Evolutionary conservation across 2,888 invertebrate species (phyloP), one percentile per base, ranked within the genome.

Genomic region (Habroteleia sp.): DNA sequence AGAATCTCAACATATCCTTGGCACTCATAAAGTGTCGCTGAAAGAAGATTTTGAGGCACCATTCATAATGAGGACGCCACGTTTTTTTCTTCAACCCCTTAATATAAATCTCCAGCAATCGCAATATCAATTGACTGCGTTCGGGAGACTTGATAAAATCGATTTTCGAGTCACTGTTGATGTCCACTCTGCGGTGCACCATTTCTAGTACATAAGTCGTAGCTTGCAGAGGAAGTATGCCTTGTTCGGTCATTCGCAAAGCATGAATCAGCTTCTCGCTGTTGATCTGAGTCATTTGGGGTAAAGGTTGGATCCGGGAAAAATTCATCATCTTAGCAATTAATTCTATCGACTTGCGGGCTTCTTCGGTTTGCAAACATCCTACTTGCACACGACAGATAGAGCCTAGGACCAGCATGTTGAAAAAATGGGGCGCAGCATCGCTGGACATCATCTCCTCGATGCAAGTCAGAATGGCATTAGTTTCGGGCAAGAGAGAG

Each of bases 151-250:
- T 76, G 17, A 86, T 85, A 16, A 87, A 87, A 16, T 88, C 86
- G 1, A 87, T 63, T 10, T 69, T 66, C 0, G 80, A 72, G 23
- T 86, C 81, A 0, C 77, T 74, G 8, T 84, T 85, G 10, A 87
- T 72, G 56, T 86, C 82, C 2, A 88, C 39, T 0, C 88, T 82
- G 7, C 88, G 79, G 44, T 87, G 87, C 0, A 88, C 84, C 87
- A 85, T 87, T 74, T 88, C 88, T 17, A 88, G 62, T 1, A 88
- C 86, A 39, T 87, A 87, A 0, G 88, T 88, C 1, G 80, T 82
- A 0, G 83, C 87, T 75, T 88, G 88, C 0, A 88, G 56, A 0
- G 88, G 88, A 1, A 88, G 41, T 4, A 83, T 74, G n/a, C 84
- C 85, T 8, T 79, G 35, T 0, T 83, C 80, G 0, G 86, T 83